Conservation (phyloP, 1,140 invertebrate species). For the Lutraria rhynchaena region DNA sequence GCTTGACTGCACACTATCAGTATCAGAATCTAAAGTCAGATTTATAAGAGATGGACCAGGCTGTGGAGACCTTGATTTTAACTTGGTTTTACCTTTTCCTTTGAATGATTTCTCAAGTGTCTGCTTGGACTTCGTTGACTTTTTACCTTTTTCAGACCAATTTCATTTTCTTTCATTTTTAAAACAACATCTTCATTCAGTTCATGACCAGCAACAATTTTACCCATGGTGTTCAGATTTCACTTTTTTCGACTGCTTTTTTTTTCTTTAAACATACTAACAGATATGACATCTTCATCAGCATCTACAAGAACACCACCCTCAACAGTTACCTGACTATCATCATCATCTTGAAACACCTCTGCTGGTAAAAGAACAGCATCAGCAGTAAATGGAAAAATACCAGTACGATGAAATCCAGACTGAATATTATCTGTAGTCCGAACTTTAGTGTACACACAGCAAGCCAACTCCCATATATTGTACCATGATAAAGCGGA, state of each 20-base stretch:
- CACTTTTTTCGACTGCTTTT: not conserved
- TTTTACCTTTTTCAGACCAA: slow-evolving; percentile 2
- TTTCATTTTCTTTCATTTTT: slow-evolving; percentile 15
- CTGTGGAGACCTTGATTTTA: not conserved
- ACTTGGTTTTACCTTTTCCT: not conserved
- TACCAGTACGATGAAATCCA: slow-evolving; percentile 3
- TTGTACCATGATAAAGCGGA: not conserved
- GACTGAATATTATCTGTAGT: slow-evolving; percentile 9
- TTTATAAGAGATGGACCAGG: slow-evolving; percentile 17
- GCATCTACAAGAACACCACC: slow-evolving; percentile 6
- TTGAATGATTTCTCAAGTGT: not conserved
- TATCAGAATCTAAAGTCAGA: not conserved
- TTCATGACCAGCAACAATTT: too few relatives aligned
- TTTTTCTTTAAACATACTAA: not conserved
- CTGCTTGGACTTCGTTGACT: slow-evolving; percentile 4
- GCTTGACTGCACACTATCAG: not conserved
- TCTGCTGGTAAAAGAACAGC: slow-evolving; percentile 6
- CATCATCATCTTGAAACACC: not conserved
- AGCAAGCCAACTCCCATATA: slow-evolving; percentile 5
- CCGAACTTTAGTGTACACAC: slow-evolving; percentile 3
- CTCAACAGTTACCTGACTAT: slow-evolving; percentile 20
- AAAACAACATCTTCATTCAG: too few relatives aligned
- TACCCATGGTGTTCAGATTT: slow-evolving; percentile 4
- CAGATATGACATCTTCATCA: not conserved
- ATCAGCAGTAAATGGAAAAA: too few relatives aligned